Evolutionary conservation across 1,140 invertebrate species (phyloP).

Genomic region (Spodoptera litura): DNA sequence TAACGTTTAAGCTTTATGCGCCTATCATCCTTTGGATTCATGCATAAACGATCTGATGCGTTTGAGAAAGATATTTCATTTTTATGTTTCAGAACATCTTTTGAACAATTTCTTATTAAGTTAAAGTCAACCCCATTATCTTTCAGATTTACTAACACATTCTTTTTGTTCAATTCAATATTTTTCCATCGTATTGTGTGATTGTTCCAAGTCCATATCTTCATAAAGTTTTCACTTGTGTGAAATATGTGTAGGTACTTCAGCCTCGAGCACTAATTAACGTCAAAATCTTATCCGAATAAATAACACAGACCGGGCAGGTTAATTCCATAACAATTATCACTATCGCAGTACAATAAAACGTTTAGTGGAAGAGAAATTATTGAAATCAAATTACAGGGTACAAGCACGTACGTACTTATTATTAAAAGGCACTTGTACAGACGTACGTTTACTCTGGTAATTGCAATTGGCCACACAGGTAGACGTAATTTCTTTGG

Average conservation of each 20-base stretch:
- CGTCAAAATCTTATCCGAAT: background rate
- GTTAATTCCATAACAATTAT: conserved; percentile 31
- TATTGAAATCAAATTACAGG: conserved; percentile 43
- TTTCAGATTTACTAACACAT: too few relatives aligned
- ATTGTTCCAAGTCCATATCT: background rate
- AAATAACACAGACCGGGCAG: background rate
- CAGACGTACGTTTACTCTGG: conserved; percentile 35
- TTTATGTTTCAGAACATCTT: too few relatives aligned
- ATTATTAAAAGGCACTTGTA: conserved; percentile 26
- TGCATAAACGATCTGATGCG: background rate
- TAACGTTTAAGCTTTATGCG: conserved; percentile 63
- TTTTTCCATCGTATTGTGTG: too few relatives aligned
- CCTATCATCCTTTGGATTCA: conserved; percentile 38
- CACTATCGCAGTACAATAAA: conserved; percentile 34
- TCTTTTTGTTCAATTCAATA: too few relatives aligned
- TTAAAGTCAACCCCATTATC: too few relatives aligned
- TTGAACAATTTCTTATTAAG: too few relatives aligned
- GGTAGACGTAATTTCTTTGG: conserved; percentile 48
- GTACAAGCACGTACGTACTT: conserved; percentile 9
- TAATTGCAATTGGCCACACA: conserved; percentile 53
- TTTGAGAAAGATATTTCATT: too few relatives aligned
- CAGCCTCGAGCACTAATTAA: conserved; percentile 15
- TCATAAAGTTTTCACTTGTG: background rate
- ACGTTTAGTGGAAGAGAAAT: conserved; percentile 36
- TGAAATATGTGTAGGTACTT: background rate